Evolutionary conservation across 2,113 vertebrate species (phyloP), one percentile per base, ranked within the genome.

Genomic region (Cryptomyrus ogoouensis): DNA sequence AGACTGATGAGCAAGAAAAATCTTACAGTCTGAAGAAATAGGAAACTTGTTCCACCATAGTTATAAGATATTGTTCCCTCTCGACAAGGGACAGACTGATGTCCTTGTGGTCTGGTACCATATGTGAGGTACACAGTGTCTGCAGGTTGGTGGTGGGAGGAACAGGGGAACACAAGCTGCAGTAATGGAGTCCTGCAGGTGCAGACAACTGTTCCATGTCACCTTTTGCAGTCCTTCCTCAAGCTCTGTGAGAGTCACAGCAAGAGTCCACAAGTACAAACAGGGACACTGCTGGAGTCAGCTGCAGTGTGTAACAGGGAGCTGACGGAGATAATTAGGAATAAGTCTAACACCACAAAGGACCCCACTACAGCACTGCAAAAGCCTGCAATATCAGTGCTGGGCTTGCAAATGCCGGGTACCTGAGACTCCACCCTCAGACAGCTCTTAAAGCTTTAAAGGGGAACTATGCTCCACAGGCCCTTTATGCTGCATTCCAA

Each of bases 311-410:
- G 90, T 90, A 90, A 92, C 89, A 89, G 85, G 80, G 83, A 89
- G 89, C 91, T 92, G 91, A 91, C 91, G 89, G 52, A 90, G 90
- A 62, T 91, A 93, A 92, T 91, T 90, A 91, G 70, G 91, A 86
- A 31, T 83, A 77, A 91, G 90, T 89, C 91, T 90, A 91, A 90
- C 87, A 90, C 83, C 62, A 21, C 87, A 50, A 15, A 88, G 53
- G 35, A 84, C 83, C 31, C 24, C 58, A 87, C 85, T 52, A 52
- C 87, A 83, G 89, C 84, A 85, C 31, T 89, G 90, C 90, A 84
- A 15, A 91, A 90, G 49, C 88, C 74, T 50, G 74, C 27, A 88
- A 88, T 87, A 90, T 85, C 46, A 90, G 27, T 88, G 89, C 88
- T 90, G 21, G 58, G n/a, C 83, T 35, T 90, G 87, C 90, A 89